Evolutionary conservation across 2,113 vertebrate species (phyloP), one percentile per base, ranked within the genome.

Genomic region (Anoplopoma fimbria): DNA sequence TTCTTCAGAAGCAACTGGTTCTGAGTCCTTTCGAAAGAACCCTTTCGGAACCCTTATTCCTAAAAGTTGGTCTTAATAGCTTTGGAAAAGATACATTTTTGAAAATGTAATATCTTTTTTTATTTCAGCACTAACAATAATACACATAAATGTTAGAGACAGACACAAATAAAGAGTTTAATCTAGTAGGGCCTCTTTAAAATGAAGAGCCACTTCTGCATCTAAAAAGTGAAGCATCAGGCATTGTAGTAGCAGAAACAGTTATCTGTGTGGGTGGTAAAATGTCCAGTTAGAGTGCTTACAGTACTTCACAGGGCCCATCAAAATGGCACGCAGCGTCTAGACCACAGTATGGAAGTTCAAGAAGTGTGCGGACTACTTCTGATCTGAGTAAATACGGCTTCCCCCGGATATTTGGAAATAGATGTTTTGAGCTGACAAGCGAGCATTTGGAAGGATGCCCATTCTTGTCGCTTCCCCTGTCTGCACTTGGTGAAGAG

Each of bases 351-450:
- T 6, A 45, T 34, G 27, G 21, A 45, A 58, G 31, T 64, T 71
- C 19, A 45, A 13, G 17, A 38, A 47, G 45, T 31, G 53, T 42
- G 27, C 6, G 14, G 42, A 63, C 25, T 25, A 23, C 40, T 63
- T 21, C 4, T 85, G 71, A 69, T 51, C 29, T 31, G 17, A 64
- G 21, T 69, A 45, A 69, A 47, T 69, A 40, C 4, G 38, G 34
- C 40, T 10, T 69, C 49, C 60, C 33, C 27, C 9, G 2, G 29
- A 67, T 68, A 63, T 75, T 27, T 69, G 61, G 55, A 79, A 25
- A 34, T 33, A 86, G 74, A 67, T 78, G 34, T 55, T 69, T 80
- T 40, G 68, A 69, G 62, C 40, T 70, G 62, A 69, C 61, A 68
- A 34, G n/a, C 2, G 0, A 55, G 15, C 42, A 34, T 69, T 73